phyloP scores from a whole-genome alignment of 2,888 invertebrate species.

The Tinea trinotella region DNA sequence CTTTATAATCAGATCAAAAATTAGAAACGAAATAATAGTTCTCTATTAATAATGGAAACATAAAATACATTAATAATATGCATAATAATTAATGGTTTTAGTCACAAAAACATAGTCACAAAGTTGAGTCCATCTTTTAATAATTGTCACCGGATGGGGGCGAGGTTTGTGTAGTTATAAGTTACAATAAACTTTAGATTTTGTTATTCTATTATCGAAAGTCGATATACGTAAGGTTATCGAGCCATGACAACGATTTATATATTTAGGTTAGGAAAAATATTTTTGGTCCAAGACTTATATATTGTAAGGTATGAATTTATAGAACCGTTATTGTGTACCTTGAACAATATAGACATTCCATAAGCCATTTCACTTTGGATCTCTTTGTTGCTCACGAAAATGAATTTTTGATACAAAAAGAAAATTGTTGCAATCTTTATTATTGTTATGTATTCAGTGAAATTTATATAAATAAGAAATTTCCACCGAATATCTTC shows the following conservation, averaged over 20 bases:
- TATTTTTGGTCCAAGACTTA: slow-evolving; percentile 60
- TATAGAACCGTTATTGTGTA: slow-evolving; percentile 10
- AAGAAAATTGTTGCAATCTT: slow-evolving; percentile 15
- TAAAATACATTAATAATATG: neutral
- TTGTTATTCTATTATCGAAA: slow-evolving; percentile 32
- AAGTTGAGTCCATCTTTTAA: slow-evolving; percentile 37
- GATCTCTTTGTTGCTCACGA: slow-evolving; percentile 14
- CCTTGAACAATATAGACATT: slow-evolving; percentile 2
- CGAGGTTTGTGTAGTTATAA: slow-evolving; percentile 54
- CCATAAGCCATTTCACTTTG: neutral
- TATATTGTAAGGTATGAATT: slow-evolving; percentile 23
- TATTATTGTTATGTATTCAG: slow-evolving; percentile 20
- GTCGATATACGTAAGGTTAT: slow-evolving; percentile 58
- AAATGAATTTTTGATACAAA: slow-evolving; percentile 11
- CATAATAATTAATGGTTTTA: slow-evolving; percentile 32
- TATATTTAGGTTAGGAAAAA: slow-evolving; percentile 45
- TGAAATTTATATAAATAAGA: slow-evolving; percentile 20
- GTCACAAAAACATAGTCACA: slow-evolving; percentile 61
- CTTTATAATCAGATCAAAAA: too few relatives aligned
- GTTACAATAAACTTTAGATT: neutral
- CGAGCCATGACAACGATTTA: slow-evolving; percentile 63
- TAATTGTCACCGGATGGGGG: slow-evolving; percentile 45
- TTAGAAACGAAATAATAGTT: too few relatives aligned
- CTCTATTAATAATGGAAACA: slow-evolving; percentile 2
- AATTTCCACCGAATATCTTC: slow-evolving; percentile 59